Base-by-base conservation (phyloP, 2,113 vertebrate genomes). In the Columbina picui region DNA sequence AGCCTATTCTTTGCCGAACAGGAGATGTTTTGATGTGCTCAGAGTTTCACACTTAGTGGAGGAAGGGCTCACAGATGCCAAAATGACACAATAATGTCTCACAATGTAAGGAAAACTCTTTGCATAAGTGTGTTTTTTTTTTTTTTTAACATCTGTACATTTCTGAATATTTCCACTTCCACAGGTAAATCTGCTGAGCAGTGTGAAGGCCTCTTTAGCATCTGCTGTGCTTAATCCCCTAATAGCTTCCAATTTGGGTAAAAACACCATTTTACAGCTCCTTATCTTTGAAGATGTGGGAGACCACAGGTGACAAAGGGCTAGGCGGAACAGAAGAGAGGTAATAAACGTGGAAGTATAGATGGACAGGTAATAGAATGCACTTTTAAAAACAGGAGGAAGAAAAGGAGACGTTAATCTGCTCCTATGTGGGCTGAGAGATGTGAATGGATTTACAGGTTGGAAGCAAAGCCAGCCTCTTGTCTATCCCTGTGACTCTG, bases 11-110 rank as follows among this genome's bases (percentile, higher is more conserved):
- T 32, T 32, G 20, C 61, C 36, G 47, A 52, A 45, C 34, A 50
- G 20, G 18, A 7, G 12, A 2, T 2, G 6, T 38, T 52, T 19
- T 2, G 2, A 3, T 18, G 21, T 15, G 23, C 17, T 87, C 18
- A 0, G 15, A 55, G 16, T 36, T 90, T 41, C 8, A 5, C 16
- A 34, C 6, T 27, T 22, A 1, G 9, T 5, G 4, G 16, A 12
- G 29, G 53, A 39, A 74, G 25, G 27, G 14, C 34, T 30, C 23
- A 6, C 10, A 30, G 65, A 3, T 56, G 23, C 29, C 55, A 27
- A 8, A 61, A 12, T 14, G 22, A 30, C 39, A 29, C 50, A 36
- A 7, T 13, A 38, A 32, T 10, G 13, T 26, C 17, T 55, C 16
- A 34, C 14, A 27, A 2, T 4, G 18, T 5, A 27, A 57, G 50